A percentile compares a stretch with the other conserved stretches of the same genome.
Conservation (phyloP, 2,888 invertebrate species). For the Laothoe populi region DNA sequence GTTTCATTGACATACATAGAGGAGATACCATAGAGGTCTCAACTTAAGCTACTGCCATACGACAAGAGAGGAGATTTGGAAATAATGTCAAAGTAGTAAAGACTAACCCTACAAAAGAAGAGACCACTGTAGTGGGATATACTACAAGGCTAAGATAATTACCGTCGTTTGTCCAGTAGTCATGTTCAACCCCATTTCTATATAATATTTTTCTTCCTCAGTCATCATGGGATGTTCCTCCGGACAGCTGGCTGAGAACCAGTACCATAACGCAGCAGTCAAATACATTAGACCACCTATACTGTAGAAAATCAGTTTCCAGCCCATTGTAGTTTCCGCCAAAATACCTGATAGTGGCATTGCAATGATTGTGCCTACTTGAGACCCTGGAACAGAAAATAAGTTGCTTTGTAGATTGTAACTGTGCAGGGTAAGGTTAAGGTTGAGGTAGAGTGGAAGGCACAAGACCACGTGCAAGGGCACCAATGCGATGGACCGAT, state of each 20-base stretch:
- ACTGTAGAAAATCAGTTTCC: conserved; percentile 89
- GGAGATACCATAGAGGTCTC: too few relatives aligned
- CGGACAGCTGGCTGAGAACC: conserved; percentile 85
- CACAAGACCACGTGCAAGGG: too few relatives aligned
- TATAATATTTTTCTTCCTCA: conserved; percentile 82
- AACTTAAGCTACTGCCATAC: too few relatives aligned
- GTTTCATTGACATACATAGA: too few relatives aligned
- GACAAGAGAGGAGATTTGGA: too few relatives aligned
- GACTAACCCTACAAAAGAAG: too few relatives aligned
- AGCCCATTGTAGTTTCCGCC: conserved; percentile 83
- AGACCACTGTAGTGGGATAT: neutral
- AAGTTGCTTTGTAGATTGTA: too few relatives aligned
- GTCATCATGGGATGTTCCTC: conserved; percentile 82
- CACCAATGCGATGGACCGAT: too few relatives aligned
- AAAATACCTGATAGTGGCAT: conserved; percentile 88
- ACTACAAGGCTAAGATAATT: neutral
- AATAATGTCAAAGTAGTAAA: too few relatives aligned
- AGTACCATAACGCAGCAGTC: conserved; percentile 82
- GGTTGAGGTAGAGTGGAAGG: too few relatives aligned
- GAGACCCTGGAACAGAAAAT: conserved; percentile 78
- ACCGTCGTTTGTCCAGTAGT: conserved; percentile 45
- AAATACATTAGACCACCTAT: conserved; percentile 83
- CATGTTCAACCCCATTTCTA: conserved; percentile 83
- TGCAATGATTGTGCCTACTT: conserved; percentile 88
- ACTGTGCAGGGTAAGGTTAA: too few relatives aligned